A percentile compares a stretch with the other conserved stretches of the same genome.
Conservation (phyloP, 2,888 invertebrate species). For the Agriotes lineatus region DNA sequence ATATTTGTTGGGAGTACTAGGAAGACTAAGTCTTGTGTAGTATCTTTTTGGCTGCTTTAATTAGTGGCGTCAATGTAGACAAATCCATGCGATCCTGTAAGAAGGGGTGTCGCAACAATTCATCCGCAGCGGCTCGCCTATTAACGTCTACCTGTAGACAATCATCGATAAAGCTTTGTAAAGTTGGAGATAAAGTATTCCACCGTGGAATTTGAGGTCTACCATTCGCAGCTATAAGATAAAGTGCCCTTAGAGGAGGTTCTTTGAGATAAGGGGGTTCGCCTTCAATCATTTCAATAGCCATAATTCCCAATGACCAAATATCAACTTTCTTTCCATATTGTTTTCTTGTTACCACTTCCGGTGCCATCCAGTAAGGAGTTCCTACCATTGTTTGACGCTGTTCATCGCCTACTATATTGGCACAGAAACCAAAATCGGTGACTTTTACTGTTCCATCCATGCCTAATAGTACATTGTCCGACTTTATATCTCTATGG, state of each 20-base stretch:
- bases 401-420: conserved; percentile 93
- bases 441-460: conserved; percentile 92
- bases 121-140: conserved; percentile 79
- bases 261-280: conserved; percentile 98
- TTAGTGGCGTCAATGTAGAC: conserved; percentile 86
- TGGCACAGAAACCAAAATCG: conserved; percentile 99
- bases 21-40: conserved; percentile 71
- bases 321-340: conserved; percentile 91
- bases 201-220: conserved; percentile 91
- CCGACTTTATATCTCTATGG: conserved; percentile 97
- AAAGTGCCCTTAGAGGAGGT: conserved; percentile 91
- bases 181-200: conserved; percentile 80
- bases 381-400: conserved; percentile 99
- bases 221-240: conserved; percentile 95
- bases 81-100: conserved; percentile 84
- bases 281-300: conserved; percentile 97
- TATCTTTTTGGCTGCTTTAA: conserved; percentile 90
- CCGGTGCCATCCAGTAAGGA: conserved; percentile 99
- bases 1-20: neutral
- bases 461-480: conserved; percentile 94
- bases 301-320: conserved; percentile 98
- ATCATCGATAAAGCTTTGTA: conserved; percentile 87
- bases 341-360: conserved; percentile 91
- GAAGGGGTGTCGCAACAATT: conserved; percentile 85
- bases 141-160: conserved; percentile 91